phyloP scores from a whole-genome alignment of 1,140 invertebrate species.

The Hylaeus anthracinus region DNA sequence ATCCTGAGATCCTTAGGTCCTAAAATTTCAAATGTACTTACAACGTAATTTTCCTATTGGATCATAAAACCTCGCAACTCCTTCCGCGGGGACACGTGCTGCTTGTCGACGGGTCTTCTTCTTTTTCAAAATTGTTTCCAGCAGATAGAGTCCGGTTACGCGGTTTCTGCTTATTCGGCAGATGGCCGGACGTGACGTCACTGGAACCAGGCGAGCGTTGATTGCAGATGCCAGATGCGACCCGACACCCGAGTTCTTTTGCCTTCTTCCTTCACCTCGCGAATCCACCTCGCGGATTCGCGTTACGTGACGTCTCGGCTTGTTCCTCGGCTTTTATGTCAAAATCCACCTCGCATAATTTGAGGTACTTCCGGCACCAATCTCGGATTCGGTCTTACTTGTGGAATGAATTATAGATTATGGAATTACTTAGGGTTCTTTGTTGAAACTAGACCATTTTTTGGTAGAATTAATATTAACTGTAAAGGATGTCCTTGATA shows the following conservation, averaged over 20 bases:
- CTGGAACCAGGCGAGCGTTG: constrained; percentile 57
- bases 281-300: constrained; percentile 24
- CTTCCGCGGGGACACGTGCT: constrained; percentile 50
- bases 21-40: no score
- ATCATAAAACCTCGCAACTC: not conserved
- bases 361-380: not conserved
- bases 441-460: no score
- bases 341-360: constrained; percentile 30
- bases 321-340: constrained; percentile 16
- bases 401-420: no score
- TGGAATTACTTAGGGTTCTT: no score
- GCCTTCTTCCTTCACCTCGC: constrained; percentile 34
- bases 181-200: constrained; percentile 71
- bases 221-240: constrained; percentile 68
- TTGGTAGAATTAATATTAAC: no score
- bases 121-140: constrained; percentile 57
- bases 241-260: constrained; percentile 63
- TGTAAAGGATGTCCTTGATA: no score
- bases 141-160: constrained; percentile 63
- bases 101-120: constrained; percentile 32
- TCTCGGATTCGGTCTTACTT: not conserved
- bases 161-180: constrained; percentile 71
- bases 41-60: not conserved
- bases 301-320: constrained; percentile 30
- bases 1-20: no score